These are phyloP conservation scores for Adelphocoris suturalis DNA, from an alignment of 2,888 invertebrate species.

Conservation along the genomic window DNA sequence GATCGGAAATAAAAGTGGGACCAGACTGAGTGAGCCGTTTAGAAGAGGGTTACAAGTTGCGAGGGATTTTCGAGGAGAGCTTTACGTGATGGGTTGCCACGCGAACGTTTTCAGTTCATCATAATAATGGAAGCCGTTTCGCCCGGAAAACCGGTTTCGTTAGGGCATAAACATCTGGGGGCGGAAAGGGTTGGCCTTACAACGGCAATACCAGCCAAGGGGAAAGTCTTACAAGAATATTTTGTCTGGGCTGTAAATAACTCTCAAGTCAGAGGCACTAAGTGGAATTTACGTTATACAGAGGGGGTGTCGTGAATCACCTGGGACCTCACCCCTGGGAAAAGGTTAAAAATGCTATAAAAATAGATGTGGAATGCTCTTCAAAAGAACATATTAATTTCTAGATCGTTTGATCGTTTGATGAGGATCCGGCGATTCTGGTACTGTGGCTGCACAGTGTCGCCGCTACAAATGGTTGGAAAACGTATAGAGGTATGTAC, in stretches of 20 bases:
- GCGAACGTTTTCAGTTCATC: neutral
- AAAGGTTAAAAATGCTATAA: neutral
- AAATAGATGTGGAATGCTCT: neutral
- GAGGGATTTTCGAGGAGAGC: neutral
- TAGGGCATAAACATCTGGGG: neutral
- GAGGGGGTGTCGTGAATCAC: neutral
- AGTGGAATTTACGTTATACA: neutral
- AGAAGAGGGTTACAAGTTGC: neutral
- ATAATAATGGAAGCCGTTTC: conserved; percentile 16
- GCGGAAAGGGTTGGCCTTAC: neutral
- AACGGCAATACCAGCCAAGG: neutral
- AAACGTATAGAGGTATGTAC: no score
- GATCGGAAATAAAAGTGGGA: neutral
- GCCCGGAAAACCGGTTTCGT: neutral
- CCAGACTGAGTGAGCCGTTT: neutral
- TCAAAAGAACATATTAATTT: neutral
- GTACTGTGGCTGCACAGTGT: no score
- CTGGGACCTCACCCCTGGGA: neutral
- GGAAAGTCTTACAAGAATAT: neutral
- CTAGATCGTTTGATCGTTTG: neutral
- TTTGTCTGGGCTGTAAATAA: neutral
- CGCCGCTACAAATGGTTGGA: no score
- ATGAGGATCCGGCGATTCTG: neutral
- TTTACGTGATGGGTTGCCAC: neutral
- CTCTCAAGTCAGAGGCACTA: neutral